Evolutionary conservation across 2,888 invertebrate genomes (phyloP).

Genomic region (Epistrophella euchroma): DNA sequence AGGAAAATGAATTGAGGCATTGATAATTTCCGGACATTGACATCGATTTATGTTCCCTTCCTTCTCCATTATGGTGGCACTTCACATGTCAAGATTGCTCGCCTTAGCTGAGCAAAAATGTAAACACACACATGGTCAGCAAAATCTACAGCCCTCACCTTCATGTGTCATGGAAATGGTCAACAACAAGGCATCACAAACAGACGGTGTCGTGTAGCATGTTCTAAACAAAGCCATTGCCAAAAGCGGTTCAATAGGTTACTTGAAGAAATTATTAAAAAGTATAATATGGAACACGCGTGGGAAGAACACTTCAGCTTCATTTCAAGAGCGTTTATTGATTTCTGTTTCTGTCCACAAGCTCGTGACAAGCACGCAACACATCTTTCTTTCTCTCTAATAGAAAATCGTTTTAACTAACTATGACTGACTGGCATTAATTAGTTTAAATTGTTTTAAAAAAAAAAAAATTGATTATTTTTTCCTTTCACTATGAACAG

Average conservation of each 20-base stretch:
- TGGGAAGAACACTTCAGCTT: conserved; percentile 7
- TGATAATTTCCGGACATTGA: conserved; percentile 58
- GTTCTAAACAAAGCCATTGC: conserved; percentile 28
- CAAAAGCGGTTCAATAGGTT: conserved; percentile 43
- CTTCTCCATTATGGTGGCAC: not conserved
- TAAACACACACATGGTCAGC: conserved; percentile 11
- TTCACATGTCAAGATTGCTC: conserved; percentile 20
- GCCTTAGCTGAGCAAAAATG: conserved; percentile 3
- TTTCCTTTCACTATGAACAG: not conserved
- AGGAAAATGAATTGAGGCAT: not conserved
- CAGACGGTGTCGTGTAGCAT: not conserved
- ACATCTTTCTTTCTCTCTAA: not conserved
- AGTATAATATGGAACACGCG: conserved; percentile 20
- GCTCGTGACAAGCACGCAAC: not conserved
- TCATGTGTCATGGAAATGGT: not conserved
- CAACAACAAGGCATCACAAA: not conserved
- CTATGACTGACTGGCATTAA: conserved; percentile 8
- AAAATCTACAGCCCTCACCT: conserved; percentile 25
- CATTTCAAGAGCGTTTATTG: conserved; percentile 23
- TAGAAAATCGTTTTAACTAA: not conserved
- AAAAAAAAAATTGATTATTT: conserved; percentile 33
- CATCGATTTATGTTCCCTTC: conserved; percentile 49
- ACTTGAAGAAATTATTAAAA: conserved; percentile 5
- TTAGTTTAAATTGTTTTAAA: conserved; percentile 31
- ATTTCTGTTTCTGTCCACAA: conserved; percentile 14